Percentiles rank a stretch among this genome's conserved stretches.
Evolutionary conservation across 2,888 invertebrate genomes (phyloP).

Genomic region (Drosophila sordidula): DNA sequence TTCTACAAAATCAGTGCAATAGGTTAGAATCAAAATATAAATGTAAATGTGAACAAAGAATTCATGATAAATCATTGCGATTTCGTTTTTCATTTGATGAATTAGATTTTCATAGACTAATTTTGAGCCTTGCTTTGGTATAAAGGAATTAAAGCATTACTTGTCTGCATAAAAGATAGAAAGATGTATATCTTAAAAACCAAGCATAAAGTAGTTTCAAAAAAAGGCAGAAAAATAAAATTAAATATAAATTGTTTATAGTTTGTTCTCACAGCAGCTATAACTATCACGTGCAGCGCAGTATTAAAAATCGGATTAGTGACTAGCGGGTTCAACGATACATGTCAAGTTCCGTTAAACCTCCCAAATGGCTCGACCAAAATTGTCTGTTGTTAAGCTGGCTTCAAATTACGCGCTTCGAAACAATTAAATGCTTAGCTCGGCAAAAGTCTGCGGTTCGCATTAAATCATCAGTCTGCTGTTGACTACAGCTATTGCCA

Average conservation of each 20-base stretch:
- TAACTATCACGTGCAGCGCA: not conserved
- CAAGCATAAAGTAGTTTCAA: too few species aligned
- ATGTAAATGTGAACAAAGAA: not conserved
- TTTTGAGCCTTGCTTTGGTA: too few species aligned
- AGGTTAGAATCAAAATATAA: not conserved
- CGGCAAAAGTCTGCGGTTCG: slow-evolving; percentile 77
- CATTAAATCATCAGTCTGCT: slow-evolving; percentile 80
- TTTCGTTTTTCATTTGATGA: not conserved
- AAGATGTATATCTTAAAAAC: too few species aligned
- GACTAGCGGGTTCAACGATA: not conserved
- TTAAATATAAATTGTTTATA: too few species aligned
- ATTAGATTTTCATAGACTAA: not conserved
- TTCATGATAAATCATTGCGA: not conserved
- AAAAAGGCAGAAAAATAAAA: too few species aligned
- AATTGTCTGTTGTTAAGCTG: slow-evolving; percentile 21
- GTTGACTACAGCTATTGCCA: slow-evolving; percentile 60
- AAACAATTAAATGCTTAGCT: slow-evolving; percentile 80
- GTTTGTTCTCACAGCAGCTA: too few species aligned
- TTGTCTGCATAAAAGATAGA: too few species aligned
- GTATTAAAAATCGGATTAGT: not conserved
- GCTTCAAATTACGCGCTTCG: slow-evolving; percentile 48
- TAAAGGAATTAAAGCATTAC: too few species aligned
- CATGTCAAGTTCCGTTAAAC: slow-evolving; percentile 13
- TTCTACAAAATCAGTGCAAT: slow-evolving; percentile 7
- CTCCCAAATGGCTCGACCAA: slow-evolving; percentile 1